Conservation (phyloP, 2,888 invertebrate genomes). For the Sarcophaga carnaria region DNA sequence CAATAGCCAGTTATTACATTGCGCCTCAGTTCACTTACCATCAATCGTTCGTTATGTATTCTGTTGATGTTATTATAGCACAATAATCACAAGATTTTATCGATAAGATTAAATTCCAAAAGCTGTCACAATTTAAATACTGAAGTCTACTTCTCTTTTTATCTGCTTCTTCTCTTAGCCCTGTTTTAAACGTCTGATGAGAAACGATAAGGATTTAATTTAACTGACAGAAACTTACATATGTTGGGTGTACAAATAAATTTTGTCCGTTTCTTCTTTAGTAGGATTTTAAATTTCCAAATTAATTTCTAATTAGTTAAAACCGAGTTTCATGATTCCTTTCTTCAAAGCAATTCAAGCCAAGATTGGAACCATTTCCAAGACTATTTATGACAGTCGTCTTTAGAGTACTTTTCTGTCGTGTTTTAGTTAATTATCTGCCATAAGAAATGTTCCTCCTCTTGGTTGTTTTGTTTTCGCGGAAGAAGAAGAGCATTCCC, state of each 20-base stretch:
- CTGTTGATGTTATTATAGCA: neutral
- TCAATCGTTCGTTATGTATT: constrained; percentile 13
- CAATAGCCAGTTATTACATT: constrained; percentile 1
- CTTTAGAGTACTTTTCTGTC: too few species aligned
- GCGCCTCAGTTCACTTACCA: neutral
- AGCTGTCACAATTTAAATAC: constrained; percentile 31
- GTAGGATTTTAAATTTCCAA: too few species aligned
- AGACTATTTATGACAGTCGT: neutral
- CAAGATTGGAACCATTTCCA: neutral
- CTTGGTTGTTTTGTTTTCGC: neutral
- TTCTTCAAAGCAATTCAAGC: neutral
- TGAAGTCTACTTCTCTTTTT: constrained; percentile 12
- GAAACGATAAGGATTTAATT: constrained; percentile 30
- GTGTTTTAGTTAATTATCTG: too few species aligned
- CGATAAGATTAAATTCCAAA: constrained; percentile 39
- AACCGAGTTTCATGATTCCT: too few species aligned
- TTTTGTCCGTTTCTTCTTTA: too few species aligned
- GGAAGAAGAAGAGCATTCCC: neutral
- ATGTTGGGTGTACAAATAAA: too few species aligned
- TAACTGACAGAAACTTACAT: neutral
- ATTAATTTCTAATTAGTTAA: too few species aligned
- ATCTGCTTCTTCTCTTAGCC: neutral
- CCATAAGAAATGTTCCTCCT: too few species aligned
- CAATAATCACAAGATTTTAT: constrained; percentile 44
- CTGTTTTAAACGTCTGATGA: constrained; percentile 20